Conservation (phyloP, 1,140 invertebrate species). For the Papilio aristodemus region DNA sequence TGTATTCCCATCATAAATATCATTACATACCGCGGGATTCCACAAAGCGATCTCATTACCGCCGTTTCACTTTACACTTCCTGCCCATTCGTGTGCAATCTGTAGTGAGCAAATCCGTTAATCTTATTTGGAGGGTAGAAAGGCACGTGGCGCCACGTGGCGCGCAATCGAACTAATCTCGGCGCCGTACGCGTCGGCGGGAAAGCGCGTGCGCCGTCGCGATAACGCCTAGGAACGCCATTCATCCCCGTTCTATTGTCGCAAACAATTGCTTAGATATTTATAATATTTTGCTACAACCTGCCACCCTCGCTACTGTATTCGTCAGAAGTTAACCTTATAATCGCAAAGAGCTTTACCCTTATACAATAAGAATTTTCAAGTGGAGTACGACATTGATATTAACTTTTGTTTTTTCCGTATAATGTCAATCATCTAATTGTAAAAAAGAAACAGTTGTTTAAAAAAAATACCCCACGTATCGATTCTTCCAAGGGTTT, state of each 20-base stretch:
- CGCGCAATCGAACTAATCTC: slow-evolving; percentile 79
- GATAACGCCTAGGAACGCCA: slow-evolving; percentile 78
- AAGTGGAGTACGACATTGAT: background rate
- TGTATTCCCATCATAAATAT: slow-evolving; percentile 38
- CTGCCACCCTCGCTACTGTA: slow-evolving; percentile 60
- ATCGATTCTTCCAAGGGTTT: too few relatives aligned
- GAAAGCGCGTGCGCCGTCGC: slow-evolving; percentile 67
- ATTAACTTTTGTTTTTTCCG: too few relatives aligned
- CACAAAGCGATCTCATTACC: slow-evolving; percentile 75
- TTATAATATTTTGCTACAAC: slow-evolving; percentile 76
- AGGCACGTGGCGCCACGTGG: slow-evolving; percentile 77
- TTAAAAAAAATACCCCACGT: too few relatives aligned
- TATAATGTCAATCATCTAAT: too few relatives aligned
- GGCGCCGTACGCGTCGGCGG: slow-evolving; percentile 69
- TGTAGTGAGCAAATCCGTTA: slow-evolving; percentile 80
- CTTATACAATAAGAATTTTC: background rate
- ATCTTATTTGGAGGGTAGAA: slow-evolving; percentile 77
- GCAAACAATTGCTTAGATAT: slow-evolving; percentile 78
- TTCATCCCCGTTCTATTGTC: slow-evolving; percentile 78
- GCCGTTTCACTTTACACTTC: slow-evolving; percentile 79
- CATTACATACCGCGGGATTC: slow-evolving; percentile 48
- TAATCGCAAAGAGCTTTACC: slow-evolving; percentile 25
- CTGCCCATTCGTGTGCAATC: slow-evolving; percentile 78
- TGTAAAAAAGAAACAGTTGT: too few relatives aligned
- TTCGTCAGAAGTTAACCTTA: slow-evolving; percentile 26